Conservation (phyloP, 2,888 invertebrate species). For the Masnerella sp. region DNA sequence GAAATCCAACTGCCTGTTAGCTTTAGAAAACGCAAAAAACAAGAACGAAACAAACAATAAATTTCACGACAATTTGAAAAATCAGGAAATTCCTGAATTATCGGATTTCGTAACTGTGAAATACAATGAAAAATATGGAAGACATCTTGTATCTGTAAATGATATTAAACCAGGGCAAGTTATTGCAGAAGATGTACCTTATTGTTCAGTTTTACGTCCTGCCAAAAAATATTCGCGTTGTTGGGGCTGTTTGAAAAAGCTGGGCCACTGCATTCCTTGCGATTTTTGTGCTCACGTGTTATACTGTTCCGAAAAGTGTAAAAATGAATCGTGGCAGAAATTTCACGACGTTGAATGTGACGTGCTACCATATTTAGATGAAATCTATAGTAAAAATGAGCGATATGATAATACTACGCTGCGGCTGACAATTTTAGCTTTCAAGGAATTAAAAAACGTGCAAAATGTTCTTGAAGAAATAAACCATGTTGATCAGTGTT, state of each 20-base stretch:
- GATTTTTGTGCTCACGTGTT: constrained; percentile 81
- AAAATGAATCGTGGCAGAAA: constrained; percentile 80
- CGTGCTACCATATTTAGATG: constrained; percentile 79
- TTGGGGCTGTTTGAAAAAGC: constrained; percentile 82
- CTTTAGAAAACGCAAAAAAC: constrained; percentile 56
- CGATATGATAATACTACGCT: no score
- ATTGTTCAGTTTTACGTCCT: constrained; percentile 81
- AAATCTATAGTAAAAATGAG: no score
- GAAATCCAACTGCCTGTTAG: constrained; percentile 62
- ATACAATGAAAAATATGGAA: constrained; percentile 6
- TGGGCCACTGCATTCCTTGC: constrained; percentile 82
- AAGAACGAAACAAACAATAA: not conserved
- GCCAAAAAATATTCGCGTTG: constrained; percentile 82
- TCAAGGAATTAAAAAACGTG: no score
- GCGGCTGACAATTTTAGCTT: no score
- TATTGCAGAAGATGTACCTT: constrained; percentile 87
- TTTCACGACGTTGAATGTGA: constrained; percentile 89
- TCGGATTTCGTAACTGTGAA: constrained; percentile 82
- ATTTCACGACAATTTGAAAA: constrained; percentile 65
- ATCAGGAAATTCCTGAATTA: constrained; percentile 81
- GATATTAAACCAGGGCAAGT: constrained; percentile 8
- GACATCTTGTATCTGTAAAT: constrained; percentile 8
- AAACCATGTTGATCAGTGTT: no score
- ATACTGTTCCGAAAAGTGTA: constrained; percentile 73
- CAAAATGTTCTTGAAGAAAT: no score